Percentiles rank a stretch among this genome's conserved stretches.
Evolutionary conservation across 2,888 invertebrate species (phyloP).

Genomic region (Hypena proboscidalis): DNA sequence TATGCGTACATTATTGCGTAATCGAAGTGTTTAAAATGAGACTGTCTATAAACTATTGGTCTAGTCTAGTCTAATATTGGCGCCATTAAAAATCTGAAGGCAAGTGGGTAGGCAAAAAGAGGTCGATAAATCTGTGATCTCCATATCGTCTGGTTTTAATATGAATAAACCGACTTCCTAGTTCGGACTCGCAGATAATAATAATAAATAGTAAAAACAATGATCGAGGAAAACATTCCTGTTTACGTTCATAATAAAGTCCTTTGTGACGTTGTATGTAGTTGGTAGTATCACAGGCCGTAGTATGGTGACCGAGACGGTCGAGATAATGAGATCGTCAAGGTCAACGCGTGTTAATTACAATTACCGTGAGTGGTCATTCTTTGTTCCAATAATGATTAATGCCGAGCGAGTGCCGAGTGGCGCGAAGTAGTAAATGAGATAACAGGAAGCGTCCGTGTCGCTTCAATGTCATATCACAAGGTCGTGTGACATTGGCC

Average conservation of each 20-base stretch:
- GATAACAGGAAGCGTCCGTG: slow-evolving; percentile 83
- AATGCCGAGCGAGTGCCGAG: slow-evolving; percentile 78
- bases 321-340: slow-evolving; percentile 61
- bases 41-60: too few species aligned
- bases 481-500: slow-evolving; percentile 60
- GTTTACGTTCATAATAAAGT: slow-evolving; percentile 64
- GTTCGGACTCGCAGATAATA: slow-evolving; percentile 50
- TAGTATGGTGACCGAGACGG: slow-evolving; percentile 62
- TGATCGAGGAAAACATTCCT: slow-evolving; percentile 75
- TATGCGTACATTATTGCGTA: too few species aligned
- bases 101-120: background rate
- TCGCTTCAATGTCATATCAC: slow-evolving; percentile 74
- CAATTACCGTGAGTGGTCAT: slow-evolving; percentile 84
- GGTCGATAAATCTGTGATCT: slow-evolving; percentile 3
- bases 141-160: slow-evolving; percentile 2
- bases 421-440: slow-evolving; percentile 75
- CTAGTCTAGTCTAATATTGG: too few species aligned
- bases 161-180: slow-evolving; percentile 52
- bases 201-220: slow-evolving; percentile 68
- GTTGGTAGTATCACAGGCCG: too few species aligned
- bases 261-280: slow-evolving; percentile 79
- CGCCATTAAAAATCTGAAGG: too few species aligned
- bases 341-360: slow-evolving; percentile 80
- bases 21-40: too few species aligned
- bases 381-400: slow-evolving; percentile 84